These are phyloP conservation scores for Podilymbus podiceps DNA, from an alignment of 2,113 vertebrate species.

Conservation along the genomic window DNA sequence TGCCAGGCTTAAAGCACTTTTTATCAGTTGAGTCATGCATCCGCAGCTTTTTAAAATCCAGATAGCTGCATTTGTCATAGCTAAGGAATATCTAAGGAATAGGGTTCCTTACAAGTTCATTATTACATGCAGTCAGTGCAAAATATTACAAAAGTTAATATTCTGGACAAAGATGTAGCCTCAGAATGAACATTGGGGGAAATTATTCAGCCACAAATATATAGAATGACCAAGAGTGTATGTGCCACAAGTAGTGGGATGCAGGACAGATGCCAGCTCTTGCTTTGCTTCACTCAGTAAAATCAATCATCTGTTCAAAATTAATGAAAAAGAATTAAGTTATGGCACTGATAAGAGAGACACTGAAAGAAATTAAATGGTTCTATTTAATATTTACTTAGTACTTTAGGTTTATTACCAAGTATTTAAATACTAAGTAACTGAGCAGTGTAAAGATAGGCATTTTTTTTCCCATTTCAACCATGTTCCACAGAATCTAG, in stretches of 20 bases:
- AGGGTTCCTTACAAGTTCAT: not conserved
- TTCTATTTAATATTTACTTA: not conserved
- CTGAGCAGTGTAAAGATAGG: not conserved
- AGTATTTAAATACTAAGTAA: not conserved
- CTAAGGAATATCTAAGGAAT: not conserved
- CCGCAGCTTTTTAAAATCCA: not conserved
- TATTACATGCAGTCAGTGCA: not conserved
- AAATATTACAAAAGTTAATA: not conserved
- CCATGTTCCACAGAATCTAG: not conserved
- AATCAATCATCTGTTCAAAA: not conserved
- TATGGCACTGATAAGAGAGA: not conserved
- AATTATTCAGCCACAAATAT: not conserved
- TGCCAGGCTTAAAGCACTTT: not conserved
- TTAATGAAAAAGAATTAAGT: not conserved
- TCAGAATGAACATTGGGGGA: not conserved
- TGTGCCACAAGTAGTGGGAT: not conserved
- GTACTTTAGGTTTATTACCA: not conserved
- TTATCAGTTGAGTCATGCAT: not conserved
- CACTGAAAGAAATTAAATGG: not conserved
- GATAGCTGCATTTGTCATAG: not conserved
- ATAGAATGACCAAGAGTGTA: rapidly evolving
- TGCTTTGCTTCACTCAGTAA: not conserved
- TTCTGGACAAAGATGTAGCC: not conserved
- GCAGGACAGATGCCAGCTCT: not conserved
- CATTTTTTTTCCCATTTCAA: not conserved